Conservation (phyloP, 2,888 invertebrate species). For the Troides aeacus region DNA sequence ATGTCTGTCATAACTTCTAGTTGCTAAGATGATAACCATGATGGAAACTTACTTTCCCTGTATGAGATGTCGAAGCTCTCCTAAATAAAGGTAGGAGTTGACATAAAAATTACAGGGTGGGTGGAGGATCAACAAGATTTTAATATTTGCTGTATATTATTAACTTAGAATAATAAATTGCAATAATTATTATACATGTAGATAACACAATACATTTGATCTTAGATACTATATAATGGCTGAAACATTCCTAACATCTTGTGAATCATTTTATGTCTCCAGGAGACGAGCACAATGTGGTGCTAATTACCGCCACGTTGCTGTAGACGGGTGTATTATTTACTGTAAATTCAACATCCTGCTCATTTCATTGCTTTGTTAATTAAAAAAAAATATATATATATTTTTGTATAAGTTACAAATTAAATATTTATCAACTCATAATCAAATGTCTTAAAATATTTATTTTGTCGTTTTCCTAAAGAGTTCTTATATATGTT, state of each 20-base stretch:
- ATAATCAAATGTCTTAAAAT: too few species aligned
- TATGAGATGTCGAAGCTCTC: neutral
- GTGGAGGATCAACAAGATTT: slow-evolving; percentile 18
- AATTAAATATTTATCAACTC: too few species aligned
- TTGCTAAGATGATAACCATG: slow-evolving; percentile 1
- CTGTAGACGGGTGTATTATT: too few species aligned
- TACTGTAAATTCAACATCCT: too few species aligned
- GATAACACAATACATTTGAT: neutral
- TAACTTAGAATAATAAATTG: slow-evolving; percentile 21
- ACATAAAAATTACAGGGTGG: slow-evolving; percentile 9
- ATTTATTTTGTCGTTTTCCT: too few species aligned
- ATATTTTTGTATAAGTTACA: too few species aligned
- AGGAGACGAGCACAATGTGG: too few species aligned
- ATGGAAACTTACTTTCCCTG: neutral
- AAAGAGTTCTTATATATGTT: too few species aligned
- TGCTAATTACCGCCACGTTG: too few species aligned
- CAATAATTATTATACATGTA: slow-evolving; percentile 25
- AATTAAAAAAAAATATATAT: too few species aligned
- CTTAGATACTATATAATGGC: neutral
- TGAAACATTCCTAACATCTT: slow-evolving; percentile 1
- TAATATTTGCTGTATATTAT: slow-evolving; percentile 17
- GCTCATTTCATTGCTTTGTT: too few species aligned
- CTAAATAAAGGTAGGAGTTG: neutral
- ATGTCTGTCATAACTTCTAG: slow-evolving; percentile 18
- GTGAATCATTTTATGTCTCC: too few species aligned